Base-by-base conservation (phyloP, 2,113 vertebrate species). In the Podarcis cretensis region DNA sequence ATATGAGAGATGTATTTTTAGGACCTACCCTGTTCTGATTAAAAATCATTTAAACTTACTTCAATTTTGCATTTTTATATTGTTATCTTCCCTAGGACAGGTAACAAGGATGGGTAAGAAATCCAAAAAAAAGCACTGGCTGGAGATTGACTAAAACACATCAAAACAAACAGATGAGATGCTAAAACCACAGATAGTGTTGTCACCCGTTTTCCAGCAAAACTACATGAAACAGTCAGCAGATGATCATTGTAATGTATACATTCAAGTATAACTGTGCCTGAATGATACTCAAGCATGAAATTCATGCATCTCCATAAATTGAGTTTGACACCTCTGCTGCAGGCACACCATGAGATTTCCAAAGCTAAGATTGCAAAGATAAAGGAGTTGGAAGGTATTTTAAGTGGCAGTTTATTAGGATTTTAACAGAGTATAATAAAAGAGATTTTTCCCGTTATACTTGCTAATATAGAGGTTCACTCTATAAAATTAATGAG, bases 401-500 rank as follows among this genome's bases (percentile, higher is more conserved):
- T 71, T 35, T 3, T 6, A 83, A 48, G 27, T 75, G 40, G 48
- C 73, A 87, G 35, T 20, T 83, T 57, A 43, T 90, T 73, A 32
- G 18, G 71, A 23, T 4, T 13, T 35, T 7, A 83, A 48, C 27
- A 63, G 32, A 69, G 65, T 84, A 68, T 59, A 86, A 81, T 75
- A 68, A 78, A 88, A 90, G 68, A 63, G 2, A 66, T 57, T 27
- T 21, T 25, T 0, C 5, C 23, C 37, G 1, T 75, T 3, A 20
- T 8, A 35, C 16, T 3, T 89, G 84, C 32, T 88, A 78, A 90
- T 65, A 57, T 68, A 74, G 89, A 90, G 14, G 9, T 8, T 35
- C 25, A n/a, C 14, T 43, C 73, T 40, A 76, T 76, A 57, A 85
- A 68, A 69, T 27, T 89, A 92, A 92, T 9, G 84, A 88, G 59